Conservation (phyloP, 2,888 invertebrate genomes). For the Metellina segmentata region DNA sequence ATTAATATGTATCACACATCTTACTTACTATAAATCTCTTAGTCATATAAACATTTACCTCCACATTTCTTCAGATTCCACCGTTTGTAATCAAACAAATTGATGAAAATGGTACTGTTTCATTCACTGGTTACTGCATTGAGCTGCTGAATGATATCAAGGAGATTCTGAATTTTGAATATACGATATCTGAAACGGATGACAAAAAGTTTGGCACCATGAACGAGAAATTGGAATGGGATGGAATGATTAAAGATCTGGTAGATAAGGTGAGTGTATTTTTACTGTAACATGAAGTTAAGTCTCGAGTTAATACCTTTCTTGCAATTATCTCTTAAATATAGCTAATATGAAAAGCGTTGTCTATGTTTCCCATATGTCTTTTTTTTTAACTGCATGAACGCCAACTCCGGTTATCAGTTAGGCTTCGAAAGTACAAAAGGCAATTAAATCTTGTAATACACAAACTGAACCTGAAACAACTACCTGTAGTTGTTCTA, state of each 20-base stretch:
- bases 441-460: too few species aligned
- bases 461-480: too few species aligned
- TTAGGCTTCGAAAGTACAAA: too few species aligned
- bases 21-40: neutral
- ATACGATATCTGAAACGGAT: slow-evolving; percentile 90
- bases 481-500: too few species aligned
- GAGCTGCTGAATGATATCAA: slow-evolving; percentile 94
- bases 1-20: too few species aligned
- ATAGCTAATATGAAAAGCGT: too few species aligned
- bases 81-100: slow-evolving; percentile 82
- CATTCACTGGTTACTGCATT: slow-evolving; percentile 91
- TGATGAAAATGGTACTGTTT: slow-evolving; percentile 79
- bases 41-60: neutral
- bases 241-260: slow-evolving; percentile 88
- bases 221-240: slow-evolving; percentile 91
- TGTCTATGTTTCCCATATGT: too few species aligned
- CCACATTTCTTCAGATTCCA: slow-evolving; percentile 81
- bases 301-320: too few species aligned
- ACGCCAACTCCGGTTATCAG: too few species aligned
- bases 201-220: slow-evolving; percentile 94
- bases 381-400: too few species aligned
- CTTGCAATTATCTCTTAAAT: too few species aligned
- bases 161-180: slow-evolving; percentile 92
- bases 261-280: slow-evolving; percentile 85
- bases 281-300: neutral